Evolutionary conservation across 1,140 invertebrate genomes (phyloP).

Genomic region (Macrotrachela quadricornifera): DNA sequence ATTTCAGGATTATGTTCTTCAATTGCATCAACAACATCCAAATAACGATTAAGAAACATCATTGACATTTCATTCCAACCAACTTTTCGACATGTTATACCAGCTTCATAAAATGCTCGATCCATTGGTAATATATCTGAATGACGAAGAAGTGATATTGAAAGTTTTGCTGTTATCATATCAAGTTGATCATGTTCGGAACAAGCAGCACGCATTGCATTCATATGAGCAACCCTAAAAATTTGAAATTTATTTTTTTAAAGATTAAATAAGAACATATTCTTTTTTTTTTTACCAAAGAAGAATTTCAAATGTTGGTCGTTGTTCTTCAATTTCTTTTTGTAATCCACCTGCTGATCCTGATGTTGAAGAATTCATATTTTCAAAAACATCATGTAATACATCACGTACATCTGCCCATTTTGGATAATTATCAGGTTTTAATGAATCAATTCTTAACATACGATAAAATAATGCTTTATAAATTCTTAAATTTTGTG

Average conservation of each 20-base stretch:
- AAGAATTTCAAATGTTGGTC: no score
- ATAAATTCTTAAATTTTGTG: conserved; percentile 66
- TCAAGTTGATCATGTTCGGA: conserved; percentile 39
- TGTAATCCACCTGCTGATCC: no score
- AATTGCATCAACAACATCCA: conserved; percentile 83
- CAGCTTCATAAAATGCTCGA: conserved; percentile 70
- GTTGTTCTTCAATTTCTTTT: no score
- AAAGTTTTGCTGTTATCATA: conserved; percentile 23
- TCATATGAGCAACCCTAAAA: conserved; percentile 42
- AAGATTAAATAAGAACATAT: no score
- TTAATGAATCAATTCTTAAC: no score
- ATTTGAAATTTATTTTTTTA: no score
- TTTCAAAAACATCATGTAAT: no score
- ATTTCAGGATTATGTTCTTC: conserved; percentile 51
- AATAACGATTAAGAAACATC: conserved; percentile 78
- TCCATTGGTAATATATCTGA: conserved; percentile 74
- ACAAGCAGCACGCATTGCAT: conserved; percentile 40
- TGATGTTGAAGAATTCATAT: no score
- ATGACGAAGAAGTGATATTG: conserved; percentile 57
- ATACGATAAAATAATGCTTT: conserved; percentile 38
- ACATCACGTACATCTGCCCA: no score
- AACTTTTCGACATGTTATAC: conserved; percentile 37
- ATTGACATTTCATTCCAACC: conserved; percentile 71
- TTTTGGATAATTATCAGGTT: no score
- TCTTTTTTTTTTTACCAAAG: no score